A percentile compares a stretch with the other conserved stretches of the same genome.
Evolutionary conservation across 2,113 vertebrate species (phyloP).

Genomic region (Butorides virescens): DNA sequence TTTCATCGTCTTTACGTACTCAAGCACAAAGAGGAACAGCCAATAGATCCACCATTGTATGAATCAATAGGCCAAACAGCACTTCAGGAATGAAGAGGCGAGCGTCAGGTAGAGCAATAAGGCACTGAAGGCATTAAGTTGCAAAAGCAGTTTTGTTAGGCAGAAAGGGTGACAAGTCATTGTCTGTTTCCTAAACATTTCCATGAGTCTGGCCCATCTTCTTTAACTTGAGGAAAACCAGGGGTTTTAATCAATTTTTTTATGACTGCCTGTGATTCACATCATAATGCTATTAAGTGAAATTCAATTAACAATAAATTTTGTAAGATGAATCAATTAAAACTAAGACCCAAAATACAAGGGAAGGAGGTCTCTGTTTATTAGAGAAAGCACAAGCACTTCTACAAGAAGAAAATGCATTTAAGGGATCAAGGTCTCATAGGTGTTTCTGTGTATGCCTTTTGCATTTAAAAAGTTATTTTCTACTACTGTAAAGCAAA

Average conservation of each 20-base stretch:
- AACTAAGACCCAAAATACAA: background rate
- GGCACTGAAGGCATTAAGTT: background rate
- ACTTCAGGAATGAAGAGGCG: background rate
- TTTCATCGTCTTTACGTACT: background rate
- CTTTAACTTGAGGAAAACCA: background rate
- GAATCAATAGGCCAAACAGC: background rate
- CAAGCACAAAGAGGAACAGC: background rate
- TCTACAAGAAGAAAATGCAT: background rate
- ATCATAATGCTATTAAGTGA: background rate
- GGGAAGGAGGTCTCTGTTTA: background rate
- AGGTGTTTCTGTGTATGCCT: background rate
- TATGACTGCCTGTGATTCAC: background rate
- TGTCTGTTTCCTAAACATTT: background rate
- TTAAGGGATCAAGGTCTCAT: background rate
- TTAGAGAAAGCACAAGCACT: background rate
- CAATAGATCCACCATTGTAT: background rate
- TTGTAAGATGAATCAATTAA: background rate
- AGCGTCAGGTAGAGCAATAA: background rate
- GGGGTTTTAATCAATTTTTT: background rate
- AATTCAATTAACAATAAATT: background rate
- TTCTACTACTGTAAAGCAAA: background rate
- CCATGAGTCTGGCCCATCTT: background rate
- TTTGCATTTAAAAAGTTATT: constrained; percentile 7
- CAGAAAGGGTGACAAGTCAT: background rate
- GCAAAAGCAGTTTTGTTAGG: background rate